These are phyloP conservation scores for Nipponacmea schrenckii DNA, from an alignment of 2,888 invertebrate genomes.

Conservation along the genomic window DNA sequence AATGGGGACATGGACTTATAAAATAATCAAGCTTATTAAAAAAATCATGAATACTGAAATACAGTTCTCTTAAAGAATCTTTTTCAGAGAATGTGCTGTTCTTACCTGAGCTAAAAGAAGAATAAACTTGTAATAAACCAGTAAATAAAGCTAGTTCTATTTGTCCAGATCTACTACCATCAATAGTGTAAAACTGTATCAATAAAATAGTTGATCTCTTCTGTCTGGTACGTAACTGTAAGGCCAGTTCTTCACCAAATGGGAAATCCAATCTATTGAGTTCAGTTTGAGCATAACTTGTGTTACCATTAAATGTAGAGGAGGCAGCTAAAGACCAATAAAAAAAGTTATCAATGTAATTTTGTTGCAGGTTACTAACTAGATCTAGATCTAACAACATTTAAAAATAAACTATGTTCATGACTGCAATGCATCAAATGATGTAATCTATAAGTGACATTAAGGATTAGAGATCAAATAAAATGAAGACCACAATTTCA, in stretches of 20 bases:
- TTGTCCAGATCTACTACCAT: slow-evolving; percentile 30
- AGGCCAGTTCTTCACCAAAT: slow-evolving; percentile 49
- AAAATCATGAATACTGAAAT: too few relatives aligned
- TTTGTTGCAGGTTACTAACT: too few relatives aligned
- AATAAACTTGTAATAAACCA: slow-evolving; percentile 42
- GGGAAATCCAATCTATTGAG: slow-evolving; percentile 47
- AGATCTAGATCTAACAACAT: too few relatives aligned
- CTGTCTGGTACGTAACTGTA: slow-evolving; percentile 55
- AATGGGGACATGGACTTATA: too few relatives aligned
- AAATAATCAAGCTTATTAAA: too few relatives aligned
- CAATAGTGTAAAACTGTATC: slow-evolving; percentile 41
- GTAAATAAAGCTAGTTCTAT: slow-evolving; percentile 51
- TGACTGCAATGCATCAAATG: too few relatives aligned
- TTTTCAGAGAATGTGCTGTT: background rate
- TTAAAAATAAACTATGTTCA: too few relatives aligned
- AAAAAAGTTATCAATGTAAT: background rate
- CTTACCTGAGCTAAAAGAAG: slow-evolving; percentile 30
- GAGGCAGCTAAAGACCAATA: slow-evolving; percentile 38
- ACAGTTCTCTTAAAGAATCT: too few relatives aligned
- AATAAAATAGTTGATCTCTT: slow-evolving; percentile 47
- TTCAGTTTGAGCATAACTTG: slow-evolving; percentile 40
- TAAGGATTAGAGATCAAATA: too few relatives aligned
- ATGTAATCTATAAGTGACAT: too few relatives aligned
- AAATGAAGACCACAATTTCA: too few relatives aligned
- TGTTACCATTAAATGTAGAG: slow-evolving; percentile 49